Conservation (phyloP, 2,113 vertebrate genomes). For the human (Homo sapiens) region DNA sequence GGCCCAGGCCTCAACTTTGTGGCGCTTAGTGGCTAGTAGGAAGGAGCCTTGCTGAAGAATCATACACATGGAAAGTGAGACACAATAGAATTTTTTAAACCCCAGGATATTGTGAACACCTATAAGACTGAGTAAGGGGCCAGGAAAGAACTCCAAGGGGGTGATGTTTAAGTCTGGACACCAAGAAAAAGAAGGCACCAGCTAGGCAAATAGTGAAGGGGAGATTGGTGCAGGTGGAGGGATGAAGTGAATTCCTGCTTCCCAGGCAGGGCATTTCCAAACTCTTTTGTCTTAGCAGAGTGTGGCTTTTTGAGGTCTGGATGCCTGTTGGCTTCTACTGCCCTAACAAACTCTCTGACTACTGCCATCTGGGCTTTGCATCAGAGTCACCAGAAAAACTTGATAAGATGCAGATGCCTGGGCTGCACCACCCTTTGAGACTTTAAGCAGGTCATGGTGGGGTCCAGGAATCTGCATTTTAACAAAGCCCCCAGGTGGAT, state of each 20-base stretch:
- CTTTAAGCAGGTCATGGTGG: not conserved
- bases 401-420: not conserved
- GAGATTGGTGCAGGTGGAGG: not conserved
- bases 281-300: not conserved
- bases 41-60: not conserved
- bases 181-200: not conserved
- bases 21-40: not conserved
- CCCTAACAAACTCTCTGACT: not conserved
- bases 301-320: not conserved
- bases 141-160: not conserved
- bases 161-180: not conserved
- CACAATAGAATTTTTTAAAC: not conserved
- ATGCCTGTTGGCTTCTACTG: not conserved
- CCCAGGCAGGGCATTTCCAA: not conserved
- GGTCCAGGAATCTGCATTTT: not conserved
- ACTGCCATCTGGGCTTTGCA: not conserved
- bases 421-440: not conserved
- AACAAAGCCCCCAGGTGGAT: not conserved
- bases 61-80: not conserved
- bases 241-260: not conserved
- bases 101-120: not conserved
- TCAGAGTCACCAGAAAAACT: not conserved
- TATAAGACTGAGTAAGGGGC: not conserved
- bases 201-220: not conserved
- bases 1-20: not conserved